phyloP scores from a whole-genome alignment of 2,797 vertebrate genomes.

The Lindbergichthys nudifrons region DNA sequence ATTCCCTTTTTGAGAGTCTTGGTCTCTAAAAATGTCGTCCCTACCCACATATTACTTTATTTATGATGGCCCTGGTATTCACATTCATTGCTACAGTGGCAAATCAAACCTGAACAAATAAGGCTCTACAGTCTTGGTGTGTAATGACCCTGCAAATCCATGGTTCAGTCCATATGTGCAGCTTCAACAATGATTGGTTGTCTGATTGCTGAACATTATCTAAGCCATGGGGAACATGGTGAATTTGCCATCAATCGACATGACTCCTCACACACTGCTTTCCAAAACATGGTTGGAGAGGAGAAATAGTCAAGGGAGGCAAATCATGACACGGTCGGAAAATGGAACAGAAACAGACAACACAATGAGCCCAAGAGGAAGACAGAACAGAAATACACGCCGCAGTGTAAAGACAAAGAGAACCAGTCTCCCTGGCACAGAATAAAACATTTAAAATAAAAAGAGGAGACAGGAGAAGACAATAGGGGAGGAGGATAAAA shows the following conservation, averaged over 20 bases:
- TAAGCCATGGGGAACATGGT: background rate
- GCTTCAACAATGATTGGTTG: background rate
- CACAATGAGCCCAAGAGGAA: slow-evolving; percentile 8
- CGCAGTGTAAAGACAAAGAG: slow-evolving; percentile 34
- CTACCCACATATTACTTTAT: too few relatives aligned
- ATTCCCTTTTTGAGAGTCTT: too few relatives aligned
- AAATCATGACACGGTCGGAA: slow-evolving; percentile 16
- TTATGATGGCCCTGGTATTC: too few relatives aligned
- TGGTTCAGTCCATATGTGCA: too few relatives aligned
- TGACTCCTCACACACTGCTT: background rate
- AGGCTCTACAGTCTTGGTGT: too few relatives aligned
- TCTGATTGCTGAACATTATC: background rate
- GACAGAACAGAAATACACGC: slow-evolving; percentile 7
- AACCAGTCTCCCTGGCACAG: slow-evolving; percentile 39
- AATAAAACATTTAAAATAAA: slow-evolving; percentile 55
- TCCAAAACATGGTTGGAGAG: slow-evolving; percentile 8
- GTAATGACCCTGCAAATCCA: too few relatives aligned
- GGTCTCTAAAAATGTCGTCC: too few relatives aligned
- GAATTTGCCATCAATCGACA: slow-evolving; percentile 1
- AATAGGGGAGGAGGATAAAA: slow-evolving; percentile 39
- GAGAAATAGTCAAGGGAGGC: slow-evolving; percentile 14
- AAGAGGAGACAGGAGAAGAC: slow-evolving; percentile 29
- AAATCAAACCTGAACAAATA: too few relatives aligned
- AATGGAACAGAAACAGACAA: slow-evolving; percentile 24
- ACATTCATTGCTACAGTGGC: too few relatives aligned